Evolutionary conservation across 2,797 vertebrate genomes (phyloP).

Genomic region (Microtus californicus): DNA sequence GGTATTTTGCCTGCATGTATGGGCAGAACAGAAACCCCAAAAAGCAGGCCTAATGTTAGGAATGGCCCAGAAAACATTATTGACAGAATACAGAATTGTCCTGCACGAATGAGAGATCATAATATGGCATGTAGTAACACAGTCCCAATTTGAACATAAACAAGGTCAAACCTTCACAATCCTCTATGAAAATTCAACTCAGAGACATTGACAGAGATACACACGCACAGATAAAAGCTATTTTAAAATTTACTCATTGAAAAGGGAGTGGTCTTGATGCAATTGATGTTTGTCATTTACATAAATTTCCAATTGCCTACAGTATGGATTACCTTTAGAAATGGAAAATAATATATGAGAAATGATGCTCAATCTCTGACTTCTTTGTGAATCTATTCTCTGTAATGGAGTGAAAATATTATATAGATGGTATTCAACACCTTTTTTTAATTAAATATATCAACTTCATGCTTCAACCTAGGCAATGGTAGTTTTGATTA

Average conservation of each 20-base stretch:
- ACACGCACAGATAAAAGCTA: neutral
- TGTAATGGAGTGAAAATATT: conserved; percentile 30
- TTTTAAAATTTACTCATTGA: neutral
- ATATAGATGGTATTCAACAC: conserved; percentile 44
- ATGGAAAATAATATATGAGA: conserved; percentile 2
- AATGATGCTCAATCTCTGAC: conserved; percentile 40
- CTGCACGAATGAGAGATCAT: neutral
- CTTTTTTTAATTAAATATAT: conserved; percentile 48
- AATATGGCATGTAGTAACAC: conserved; percentile 11
- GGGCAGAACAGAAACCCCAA: too few species aligned
- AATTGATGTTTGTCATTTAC: neutral
- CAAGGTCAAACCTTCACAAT: conserved; percentile 4
- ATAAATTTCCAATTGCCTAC: neutral
- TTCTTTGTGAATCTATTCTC: neutral
- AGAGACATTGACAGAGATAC: neutral
- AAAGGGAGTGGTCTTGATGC: neutral
- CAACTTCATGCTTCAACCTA: conserved; percentile 21
- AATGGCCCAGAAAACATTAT: too few species aligned
- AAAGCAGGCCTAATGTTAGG: too few species aligned
- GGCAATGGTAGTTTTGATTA: conserved; percentile 25
- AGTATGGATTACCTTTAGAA: conserved; percentile 6
- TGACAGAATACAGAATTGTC: too few species aligned
- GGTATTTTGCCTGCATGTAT: neutral
- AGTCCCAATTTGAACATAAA: conserved; percentile 34
- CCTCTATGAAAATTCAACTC: neutral